A percentile compares a stretch with the other conserved stretches of the same genome.
Evolutionary conservation across 1,140 invertebrate species (phyloP).

Genomic region (Zaprionus ornatus): DNA sequence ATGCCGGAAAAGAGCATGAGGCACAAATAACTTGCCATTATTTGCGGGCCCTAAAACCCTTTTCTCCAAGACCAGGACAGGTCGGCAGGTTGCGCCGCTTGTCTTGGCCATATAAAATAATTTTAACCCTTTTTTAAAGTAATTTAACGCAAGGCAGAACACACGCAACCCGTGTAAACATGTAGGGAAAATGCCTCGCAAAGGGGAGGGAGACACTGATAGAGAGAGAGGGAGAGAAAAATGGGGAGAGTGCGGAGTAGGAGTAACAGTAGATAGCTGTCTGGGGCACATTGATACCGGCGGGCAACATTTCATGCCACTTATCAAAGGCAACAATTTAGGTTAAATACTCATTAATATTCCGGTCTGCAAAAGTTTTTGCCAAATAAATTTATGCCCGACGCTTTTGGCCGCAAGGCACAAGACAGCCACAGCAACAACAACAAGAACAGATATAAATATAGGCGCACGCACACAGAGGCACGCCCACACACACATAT

Average conservation of each 20-base stretch:
- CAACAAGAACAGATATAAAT: slow-evolving; percentile 42
- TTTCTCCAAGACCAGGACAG: slow-evolving; percentile 52
- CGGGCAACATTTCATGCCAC: slow-evolving; percentile 73
- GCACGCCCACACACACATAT: slow-evolving; percentile 23
- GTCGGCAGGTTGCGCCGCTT: neutral
- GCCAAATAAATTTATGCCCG: slow-evolving; percentile 80
- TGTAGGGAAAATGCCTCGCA: slow-evolving; percentile 4
- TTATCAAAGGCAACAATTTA: slow-evolving; percentile 83
- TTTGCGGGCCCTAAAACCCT: slow-evolving; percentile 16
- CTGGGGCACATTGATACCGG: slow-evolving; percentile 56
- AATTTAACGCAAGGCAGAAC: slow-evolving; percentile 66
- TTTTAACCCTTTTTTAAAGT: slow-evolving; percentile 70
- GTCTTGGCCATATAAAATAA: slow-evolving; percentile 62
- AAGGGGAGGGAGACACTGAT: neutral
- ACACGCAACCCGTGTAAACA: slow-evolving; percentile 39
- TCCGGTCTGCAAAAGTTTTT: slow-evolving; percentile 81
- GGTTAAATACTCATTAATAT: slow-evolving; percentile 83
- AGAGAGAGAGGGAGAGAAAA: no score
- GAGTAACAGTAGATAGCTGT: slow-evolving; percentile 21
- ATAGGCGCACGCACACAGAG: slow-evolving; percentile 56
- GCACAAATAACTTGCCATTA: slow-evolving; percentile 35
- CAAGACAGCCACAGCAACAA: slow-evolving; percentile 35
- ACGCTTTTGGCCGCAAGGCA: slow-evolving; percentile 65
- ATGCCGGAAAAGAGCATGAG: slow-evolving; percentile 35
- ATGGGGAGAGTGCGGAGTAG: neutral